Conservation (phyloP, 2,113 vertebrate genomes). For the Aspiorhynchus laticeps region DNA sequence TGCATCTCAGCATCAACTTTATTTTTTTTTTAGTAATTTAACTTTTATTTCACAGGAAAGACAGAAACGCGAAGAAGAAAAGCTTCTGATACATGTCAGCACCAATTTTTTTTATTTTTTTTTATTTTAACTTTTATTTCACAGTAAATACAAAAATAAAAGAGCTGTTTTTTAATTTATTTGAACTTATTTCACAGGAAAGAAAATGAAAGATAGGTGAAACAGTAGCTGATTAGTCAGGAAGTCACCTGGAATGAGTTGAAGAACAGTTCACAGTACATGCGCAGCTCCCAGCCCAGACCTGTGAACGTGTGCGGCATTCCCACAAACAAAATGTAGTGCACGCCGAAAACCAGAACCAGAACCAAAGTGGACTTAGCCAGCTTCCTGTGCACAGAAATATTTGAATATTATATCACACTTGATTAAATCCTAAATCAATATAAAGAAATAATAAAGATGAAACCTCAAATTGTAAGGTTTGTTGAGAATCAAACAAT, state of each 20-base stretch:
- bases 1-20: background rate
- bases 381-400: constrained; percentile 78
- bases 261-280: constrained; percentile 93
- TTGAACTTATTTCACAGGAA: background rate
- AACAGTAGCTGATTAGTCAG: background rate
- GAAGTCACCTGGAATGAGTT: constrained; percentile 88
- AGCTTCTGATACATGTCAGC: background rate
- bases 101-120: too few relatives aligned
- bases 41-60: background rate
- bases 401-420: background rate
- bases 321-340: constrained; percentile 88
- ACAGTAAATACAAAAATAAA: too few relatives aligned
- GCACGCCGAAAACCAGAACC: constrained; percentile 87
- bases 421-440: background rate
- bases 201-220: background rate
- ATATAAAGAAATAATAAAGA: background rate
- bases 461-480: background rate
- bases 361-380: constrained; percentile 88
- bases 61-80: too few relatives aligned
- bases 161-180: background rate
- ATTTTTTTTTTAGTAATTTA: background rate
- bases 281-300: constrained; percentile 84
- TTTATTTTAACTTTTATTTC: too few relatives aligned
- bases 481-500: background rate
- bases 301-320: constrained; percentile 84